Evolutionary conservation across 2,113 vertebrate species (phyloP), one percentile per base, ranked within the genome.

Genomic region (Capreolus pygargus): DNA sequence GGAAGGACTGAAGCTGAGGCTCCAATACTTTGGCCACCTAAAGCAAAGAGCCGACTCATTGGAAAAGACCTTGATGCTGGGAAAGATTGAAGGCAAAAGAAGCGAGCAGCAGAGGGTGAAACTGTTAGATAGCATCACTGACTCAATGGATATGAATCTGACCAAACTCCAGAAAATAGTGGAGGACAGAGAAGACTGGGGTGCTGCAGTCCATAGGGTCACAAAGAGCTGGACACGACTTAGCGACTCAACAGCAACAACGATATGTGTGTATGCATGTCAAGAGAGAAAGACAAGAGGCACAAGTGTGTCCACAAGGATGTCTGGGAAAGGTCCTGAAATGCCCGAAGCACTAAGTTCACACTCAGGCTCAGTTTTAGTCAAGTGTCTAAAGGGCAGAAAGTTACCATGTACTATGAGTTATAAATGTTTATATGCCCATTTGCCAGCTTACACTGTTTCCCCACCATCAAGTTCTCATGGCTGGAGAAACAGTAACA

Each of bases 31-130:
- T 4, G 70, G 39, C 70, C 39, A 7, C 70, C 0, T 43, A 43
- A 27, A 0, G 6, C 1, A 0, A 43, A 76, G 70, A 76, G 70
- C 23, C 3, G 6, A 43, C 23, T 76, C 39, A 43, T 1, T 43
- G 70, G 70, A 27, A 43, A 76, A 43, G 23, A 76, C 23, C 23
- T 1, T 27, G 23, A 43, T 43, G 36, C 70, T 76, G 36, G 39
- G 39, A 76, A 43, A 76, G 39, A 14, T 0, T 43, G 70, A 43
- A 43, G 39, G 12, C 70, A 43, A 76, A 43, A 76, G 70, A 43
- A 14, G 23, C 1, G 3, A 6, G 36, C 12, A 76, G 70, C 70
- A 27, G 70, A 76, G 36, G 36, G 27, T 76, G 39, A 27, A 43
- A 43, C 1, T 19, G 39, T 76, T 43, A 7, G 70, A 76, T 2